Conservation (phyloP, 2,113 vertebrate species). For the Peromyscus polionotus region DNA sequence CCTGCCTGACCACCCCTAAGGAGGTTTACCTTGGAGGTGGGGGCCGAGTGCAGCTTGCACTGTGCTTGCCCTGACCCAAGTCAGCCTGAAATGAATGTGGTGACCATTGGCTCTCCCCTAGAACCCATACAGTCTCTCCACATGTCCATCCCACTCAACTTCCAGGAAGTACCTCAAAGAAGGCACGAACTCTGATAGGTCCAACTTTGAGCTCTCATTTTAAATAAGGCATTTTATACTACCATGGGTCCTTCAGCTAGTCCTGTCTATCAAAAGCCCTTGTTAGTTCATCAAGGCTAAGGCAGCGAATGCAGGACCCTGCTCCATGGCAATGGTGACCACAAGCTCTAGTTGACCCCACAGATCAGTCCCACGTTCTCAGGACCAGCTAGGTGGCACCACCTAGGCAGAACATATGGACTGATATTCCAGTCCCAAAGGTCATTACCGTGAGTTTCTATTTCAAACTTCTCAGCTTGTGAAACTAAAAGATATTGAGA, state of each 20-base stretch:
- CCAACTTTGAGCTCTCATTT: neutral
- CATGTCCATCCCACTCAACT: neutral
- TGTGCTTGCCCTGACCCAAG: neutral
- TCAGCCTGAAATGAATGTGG: too few species aligned
- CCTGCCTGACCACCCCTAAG: neutral
- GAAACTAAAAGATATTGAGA: conserved; percentile 34
- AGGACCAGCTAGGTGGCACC: neutral
- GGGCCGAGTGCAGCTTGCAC: neutral
- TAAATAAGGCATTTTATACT: neutral
- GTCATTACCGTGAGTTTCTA: neutral
- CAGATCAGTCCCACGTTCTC: fast-evolving
- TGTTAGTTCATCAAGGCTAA: neutral
- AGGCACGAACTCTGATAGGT: neutral
- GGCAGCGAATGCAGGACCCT: neutral
- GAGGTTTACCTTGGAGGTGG: neutral
- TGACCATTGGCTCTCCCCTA: neutral
- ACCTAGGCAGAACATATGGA: fast-evolving
- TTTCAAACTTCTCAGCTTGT: conserved; percentile 4
- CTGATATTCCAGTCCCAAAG: neutral
- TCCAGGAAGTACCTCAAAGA: neutral
- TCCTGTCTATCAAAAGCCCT: neutral
- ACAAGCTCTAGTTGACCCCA: neutral
- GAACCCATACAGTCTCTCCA: too few species aligned
- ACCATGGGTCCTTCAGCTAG: neutral
- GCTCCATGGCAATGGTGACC: neutral